A percentile compares a stretch with the other conserved stretches of the same genome.
Conservation (phyloP, 2,797 vertebrate genomes). For the Myoxocephalus aenaeus region DNA sequence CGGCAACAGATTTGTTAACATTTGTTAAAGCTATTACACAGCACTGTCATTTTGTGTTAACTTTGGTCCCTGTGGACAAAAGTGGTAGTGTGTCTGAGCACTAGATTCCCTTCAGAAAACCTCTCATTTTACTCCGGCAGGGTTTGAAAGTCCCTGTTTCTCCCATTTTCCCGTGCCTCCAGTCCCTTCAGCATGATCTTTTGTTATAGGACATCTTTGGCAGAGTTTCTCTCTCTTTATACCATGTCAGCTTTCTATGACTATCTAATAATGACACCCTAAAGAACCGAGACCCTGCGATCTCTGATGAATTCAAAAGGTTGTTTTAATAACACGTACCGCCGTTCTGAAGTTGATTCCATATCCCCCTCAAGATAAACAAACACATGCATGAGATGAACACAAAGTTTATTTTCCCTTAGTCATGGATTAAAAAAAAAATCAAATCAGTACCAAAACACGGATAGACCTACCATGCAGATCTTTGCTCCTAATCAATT, state of each 20-base stretch:
- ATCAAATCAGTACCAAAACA: constrained; percentile 74
- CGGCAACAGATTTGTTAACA: neutral
- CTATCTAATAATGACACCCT: neutral
- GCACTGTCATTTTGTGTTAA: neutral
- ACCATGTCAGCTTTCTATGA: neutral
- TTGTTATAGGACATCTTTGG: neutral
- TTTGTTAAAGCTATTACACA: neutral
- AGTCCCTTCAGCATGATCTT: neutral
- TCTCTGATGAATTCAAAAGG: neutral
- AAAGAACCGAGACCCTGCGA: neutral
- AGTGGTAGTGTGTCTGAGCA: neutral
- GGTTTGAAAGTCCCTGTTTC: neutral
- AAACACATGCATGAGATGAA: constrained; percentile 23
- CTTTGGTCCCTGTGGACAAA: neutral
- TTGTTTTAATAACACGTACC: too few relatives aligned
- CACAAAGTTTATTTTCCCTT: constrained; percentile 57
- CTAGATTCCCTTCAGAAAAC: neutral
- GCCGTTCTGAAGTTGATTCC: neutral
- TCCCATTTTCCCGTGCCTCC: neutral
- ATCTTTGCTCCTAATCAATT: constrained; percentile 84
- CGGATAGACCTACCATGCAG: constrained; percentile 77
- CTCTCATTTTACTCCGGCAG: neutral
- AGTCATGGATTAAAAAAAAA: constrained; percentile 66
- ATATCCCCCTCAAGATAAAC: constrained; percentile 20
- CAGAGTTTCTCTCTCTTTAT: neutral